phyloP scores from a whole-genome alignment of 2,888 invertebrate genomes.

The Ormyrus pomaceus region DNA sequence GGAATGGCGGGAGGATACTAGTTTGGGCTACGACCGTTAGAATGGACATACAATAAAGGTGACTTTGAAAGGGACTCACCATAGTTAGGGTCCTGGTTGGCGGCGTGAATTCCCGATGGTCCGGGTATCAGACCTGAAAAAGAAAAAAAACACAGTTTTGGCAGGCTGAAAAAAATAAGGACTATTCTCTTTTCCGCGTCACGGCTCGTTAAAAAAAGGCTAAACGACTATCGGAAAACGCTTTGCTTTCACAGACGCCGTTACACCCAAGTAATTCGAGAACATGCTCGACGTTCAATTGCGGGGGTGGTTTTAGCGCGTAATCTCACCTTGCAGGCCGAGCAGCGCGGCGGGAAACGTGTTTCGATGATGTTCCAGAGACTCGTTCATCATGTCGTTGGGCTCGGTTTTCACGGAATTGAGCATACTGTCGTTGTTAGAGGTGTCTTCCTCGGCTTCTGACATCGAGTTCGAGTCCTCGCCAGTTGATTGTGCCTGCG shows the following conservation, averaged over 20 bases:
- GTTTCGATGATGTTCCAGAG: constrained; percentile 81
- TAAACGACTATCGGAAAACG: neutral
- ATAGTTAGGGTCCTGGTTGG: constrained; percentile 84
- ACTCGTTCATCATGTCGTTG: constrained; percentile 81
- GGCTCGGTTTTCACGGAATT: constrained; percentile 87
- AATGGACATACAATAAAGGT: constrained; percentile 53
- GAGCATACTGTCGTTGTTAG: constrained; percentile 85
- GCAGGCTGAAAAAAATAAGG: constrained; percentile 3
- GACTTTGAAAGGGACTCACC: constrained; percentile 79
- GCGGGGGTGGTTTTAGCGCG: neutral
- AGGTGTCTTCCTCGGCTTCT: constrained; percentile 73
- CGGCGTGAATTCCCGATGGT: constrained; percentile 88
- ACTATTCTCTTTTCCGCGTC: constrained; percentile 26
- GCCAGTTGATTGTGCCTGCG: constrained; percentile 83
- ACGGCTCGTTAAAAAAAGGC: neutral
- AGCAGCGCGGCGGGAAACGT: constrained; percentile 88
- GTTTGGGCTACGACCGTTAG: constrained; percentile 72
- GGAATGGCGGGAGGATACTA: constrained; percentile 73
- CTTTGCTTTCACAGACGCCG: neutral
- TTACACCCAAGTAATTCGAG: neutral
- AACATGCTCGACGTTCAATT: neutral
- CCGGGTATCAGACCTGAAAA: constrained; percentile 88
- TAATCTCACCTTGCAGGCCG: constrained; percentile 84
- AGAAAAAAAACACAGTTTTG: constrained; percentile 62
- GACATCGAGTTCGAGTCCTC: constrained; percentile 86